phyloP scores from a whole-genome alignment of 1,140 invertebrate genomes.

The Phenacoccus solenopsis region DNA sequence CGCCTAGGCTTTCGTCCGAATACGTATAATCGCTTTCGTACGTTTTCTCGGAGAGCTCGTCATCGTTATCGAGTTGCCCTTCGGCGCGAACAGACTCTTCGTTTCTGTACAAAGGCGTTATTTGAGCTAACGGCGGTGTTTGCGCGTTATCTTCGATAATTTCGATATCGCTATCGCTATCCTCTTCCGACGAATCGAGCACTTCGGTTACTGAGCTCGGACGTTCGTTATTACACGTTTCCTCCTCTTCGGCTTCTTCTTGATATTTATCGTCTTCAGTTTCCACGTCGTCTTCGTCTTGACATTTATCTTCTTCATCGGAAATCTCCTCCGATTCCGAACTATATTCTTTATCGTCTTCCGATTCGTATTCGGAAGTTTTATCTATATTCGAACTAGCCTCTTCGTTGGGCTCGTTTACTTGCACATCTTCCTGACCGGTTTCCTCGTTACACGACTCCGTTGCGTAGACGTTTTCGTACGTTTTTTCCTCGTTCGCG shows the following conservation, averaged over 20 bases:
- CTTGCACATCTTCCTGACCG: neutral
- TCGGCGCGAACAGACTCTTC: neutral
- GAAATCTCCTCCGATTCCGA: neutral
- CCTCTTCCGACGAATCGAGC: neutral
- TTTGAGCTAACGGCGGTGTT: neutral
- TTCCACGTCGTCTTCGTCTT: neutral
- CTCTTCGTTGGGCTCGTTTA: neutral
- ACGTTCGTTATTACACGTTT: neutral
- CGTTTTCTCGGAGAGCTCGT: neutral
- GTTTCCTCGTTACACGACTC: neutral
- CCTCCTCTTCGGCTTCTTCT: no score
- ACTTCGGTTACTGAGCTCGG: neutral
- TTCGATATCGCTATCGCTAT: conserved; percentile 4
- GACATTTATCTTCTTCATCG: neutral
- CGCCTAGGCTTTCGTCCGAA: neutral
- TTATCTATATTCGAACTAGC: neutral
- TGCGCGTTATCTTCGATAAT: neutral
- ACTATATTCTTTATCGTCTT: neutral
- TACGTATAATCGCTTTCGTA: neutral
- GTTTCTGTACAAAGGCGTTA: neutral
- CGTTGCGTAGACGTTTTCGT: neutral
- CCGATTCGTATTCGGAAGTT: neutral
- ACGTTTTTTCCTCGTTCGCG: no score
- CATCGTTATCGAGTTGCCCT: neutral
- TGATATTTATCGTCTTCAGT: neutral